Evolutionary conservation across 2,888 invertebrate species (phyloP), one percentile per base, ranked within the genome.

Genomic region (Lypha dubia): DNA sequence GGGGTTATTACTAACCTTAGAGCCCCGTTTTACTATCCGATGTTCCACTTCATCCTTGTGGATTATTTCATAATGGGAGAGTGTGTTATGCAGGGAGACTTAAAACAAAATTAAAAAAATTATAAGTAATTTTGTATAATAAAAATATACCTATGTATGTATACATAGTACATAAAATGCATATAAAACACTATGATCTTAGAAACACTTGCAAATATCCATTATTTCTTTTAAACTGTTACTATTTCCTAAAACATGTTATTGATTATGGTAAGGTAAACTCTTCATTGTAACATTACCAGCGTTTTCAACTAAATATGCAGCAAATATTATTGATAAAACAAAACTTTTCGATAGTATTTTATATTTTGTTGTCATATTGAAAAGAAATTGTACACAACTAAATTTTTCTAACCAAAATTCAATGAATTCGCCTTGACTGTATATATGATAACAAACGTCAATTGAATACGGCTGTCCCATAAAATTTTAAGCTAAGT

Each of bases 21-120:
- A 92, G 1, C 98, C 98, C 87, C 97, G 93, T 92, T 98, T 98
- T 0, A 97, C 95, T 87, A 98, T 93, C 87, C 94, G 95, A 90
- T 98, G 98, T 70, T 93, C 93, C 44, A 98, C 93, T 89, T 95
- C 94, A 82, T 96, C 94, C 6, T 95, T 94, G 91, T 96, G 95
- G 63, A 98, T 93, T 8, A 95, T 95, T 91, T 98, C 97, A 92
- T 95, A 98, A 92, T 97, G 95, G 89, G 95, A 95, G 56, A 98
- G 93, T 89, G 97, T 97, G 88, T 95, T 94, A 88, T 96, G 93
- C 68, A 97, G 93, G 15, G 95, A 94, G 91, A 94, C 97, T 77
- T 49, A 5, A 46, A 67, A 46, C 8, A 41, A 20, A 28, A 56
- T n/a, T 22, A 49, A 24, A 3, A 51, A n/a, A n/a, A n/a, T 51